Base-by-base conservation (phyloP, 2,113 vertebrate genomes). In the Platanista minor region DNA sequence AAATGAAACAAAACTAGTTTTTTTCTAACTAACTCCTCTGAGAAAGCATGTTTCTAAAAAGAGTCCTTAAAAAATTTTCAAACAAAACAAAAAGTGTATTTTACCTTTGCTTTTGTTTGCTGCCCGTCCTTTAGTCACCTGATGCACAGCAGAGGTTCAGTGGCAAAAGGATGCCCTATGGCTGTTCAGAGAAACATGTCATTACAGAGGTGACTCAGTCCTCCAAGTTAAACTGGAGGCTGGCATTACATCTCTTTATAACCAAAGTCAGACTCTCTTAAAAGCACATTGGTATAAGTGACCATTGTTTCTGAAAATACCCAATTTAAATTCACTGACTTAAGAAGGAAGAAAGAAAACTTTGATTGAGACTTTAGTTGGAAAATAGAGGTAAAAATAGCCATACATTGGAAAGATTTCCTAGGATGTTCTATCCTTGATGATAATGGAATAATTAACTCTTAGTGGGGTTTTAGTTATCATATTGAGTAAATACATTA, bases 131-230 rank as follows among this genome's bases (percentile, higher is more conserved):
- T 78, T 41, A 71, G 67, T 89, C 97, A 96, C 78, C 94, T 95
- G 87, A 49, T 66, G 62, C 61, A 96, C 96, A 98, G 81, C 20
- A 97, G 96, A 97, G 96, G 69, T 92, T 95, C 95, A 93, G 49
- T 84, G 46, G 80, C 81, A 86, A 94, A 91, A 95, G 91, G 74
- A 57, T 95, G 91, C 95, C 85, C 66, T 69, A 67, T 95, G 80
- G 5, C 54, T 85, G 90, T 95, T 96, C 91, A 95, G 61, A 87
- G 84, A 95, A 98, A 97, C 97, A 84, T 97, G 95, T 98, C 82
- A 98, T 98, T 98, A 98, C 41, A 96, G 97, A 57, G 90, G 33
- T 98, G 97, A 98, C 96, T 97, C 97, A 98, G 94, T 91, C 64
- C 94, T 95, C 81, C 71, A n/a, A 80, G 96, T 89, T 97, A 97